These are phyloP conservation scores for Dicerorhinus sumatrensis DNA, from an alignment of 2,113 vertebrate species.

Conservation along the genomic window DNA sequence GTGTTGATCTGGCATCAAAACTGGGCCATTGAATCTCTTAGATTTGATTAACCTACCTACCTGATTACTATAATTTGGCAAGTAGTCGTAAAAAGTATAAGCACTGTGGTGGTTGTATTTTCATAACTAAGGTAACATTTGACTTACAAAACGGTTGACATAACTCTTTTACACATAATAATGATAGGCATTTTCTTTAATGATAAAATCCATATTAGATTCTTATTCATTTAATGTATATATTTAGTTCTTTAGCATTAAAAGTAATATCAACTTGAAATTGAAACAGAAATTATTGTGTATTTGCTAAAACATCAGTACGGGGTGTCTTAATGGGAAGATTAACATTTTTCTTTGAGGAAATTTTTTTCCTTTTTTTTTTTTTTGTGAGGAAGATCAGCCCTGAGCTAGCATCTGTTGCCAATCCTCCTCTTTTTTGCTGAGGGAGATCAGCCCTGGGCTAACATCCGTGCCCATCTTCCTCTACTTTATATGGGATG, in stretches of 20 bases:
- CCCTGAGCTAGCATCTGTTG: too few relatives aligned
- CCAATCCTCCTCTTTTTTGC: too few relatives aligned
- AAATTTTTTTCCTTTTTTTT: neutral
- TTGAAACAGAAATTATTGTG: neutral
- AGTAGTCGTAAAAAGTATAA: neutral
- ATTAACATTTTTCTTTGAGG: neutral
- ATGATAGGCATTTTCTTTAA: neutral
- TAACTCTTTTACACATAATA: neutral
- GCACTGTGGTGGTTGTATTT: neutral
- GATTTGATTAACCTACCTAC: neutral
- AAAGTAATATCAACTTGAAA: neutral
- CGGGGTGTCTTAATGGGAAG: neutral
- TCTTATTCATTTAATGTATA: neutral
- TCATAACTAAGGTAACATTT: neutral
- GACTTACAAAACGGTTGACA: neutral
- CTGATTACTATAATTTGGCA: neutral
- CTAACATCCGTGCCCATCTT: too few relatives aligned
- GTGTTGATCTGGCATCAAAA: too few relatives aligned
- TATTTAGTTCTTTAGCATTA: neutral
- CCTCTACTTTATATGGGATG: too few relatives aligned
- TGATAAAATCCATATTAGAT: neutral
- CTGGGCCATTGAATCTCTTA: neutral
- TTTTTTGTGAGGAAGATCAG: neutral
- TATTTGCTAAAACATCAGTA: neutral
- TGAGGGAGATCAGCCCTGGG: too few relatives aligned